Percentiles rank a stretch among this genome's conserved stretches.
Evolutionary conservation across 2,888 invertebrate genomes (phyloP).

Genomic region (Drosophila silvestris): DNA sequence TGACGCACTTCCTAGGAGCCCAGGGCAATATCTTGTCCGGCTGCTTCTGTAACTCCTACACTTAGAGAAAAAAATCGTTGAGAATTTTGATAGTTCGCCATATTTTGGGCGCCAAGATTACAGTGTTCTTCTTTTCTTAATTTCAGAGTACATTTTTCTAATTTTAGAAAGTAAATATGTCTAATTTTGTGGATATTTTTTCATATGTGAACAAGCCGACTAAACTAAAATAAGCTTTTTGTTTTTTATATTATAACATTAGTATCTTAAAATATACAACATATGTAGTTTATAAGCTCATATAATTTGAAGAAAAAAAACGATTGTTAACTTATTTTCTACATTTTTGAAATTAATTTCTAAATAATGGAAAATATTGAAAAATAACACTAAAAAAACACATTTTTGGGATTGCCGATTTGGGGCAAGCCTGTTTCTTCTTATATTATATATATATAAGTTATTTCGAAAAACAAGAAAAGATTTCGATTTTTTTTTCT

Average conservation of each 20-base stretch:
- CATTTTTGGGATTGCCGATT: background rate
- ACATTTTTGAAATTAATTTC: background rate
- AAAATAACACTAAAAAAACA: background rate
- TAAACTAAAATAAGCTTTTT: background rate
- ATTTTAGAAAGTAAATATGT: background rate
- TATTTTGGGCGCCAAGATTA: background rate
- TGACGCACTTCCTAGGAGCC: constrained; percentile 17
- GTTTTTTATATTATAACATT: background rate
- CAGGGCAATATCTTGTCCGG: constrained; percentile 19
- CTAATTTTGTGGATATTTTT: background rate
- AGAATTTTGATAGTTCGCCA: background rate
- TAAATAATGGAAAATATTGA: background rate
- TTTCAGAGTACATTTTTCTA: background rate
- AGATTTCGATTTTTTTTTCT: background rate
- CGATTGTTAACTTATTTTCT: background rate
- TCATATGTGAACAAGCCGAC: too few species aligned
- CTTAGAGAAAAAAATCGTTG: background rate
- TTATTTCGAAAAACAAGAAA: too few species aligned
- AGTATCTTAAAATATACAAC: background rate
- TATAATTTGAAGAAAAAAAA: background rate
- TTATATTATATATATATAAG: background rate
- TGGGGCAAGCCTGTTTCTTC: background rate
- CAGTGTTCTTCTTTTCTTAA: background rate
- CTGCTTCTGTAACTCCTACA: constrained; percentile 15
- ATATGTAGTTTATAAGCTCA: background rate